phyloP scores from a whole-genome alignment of 2,888 invertebrate genomes.

The Drosophila rellima region DNA sequence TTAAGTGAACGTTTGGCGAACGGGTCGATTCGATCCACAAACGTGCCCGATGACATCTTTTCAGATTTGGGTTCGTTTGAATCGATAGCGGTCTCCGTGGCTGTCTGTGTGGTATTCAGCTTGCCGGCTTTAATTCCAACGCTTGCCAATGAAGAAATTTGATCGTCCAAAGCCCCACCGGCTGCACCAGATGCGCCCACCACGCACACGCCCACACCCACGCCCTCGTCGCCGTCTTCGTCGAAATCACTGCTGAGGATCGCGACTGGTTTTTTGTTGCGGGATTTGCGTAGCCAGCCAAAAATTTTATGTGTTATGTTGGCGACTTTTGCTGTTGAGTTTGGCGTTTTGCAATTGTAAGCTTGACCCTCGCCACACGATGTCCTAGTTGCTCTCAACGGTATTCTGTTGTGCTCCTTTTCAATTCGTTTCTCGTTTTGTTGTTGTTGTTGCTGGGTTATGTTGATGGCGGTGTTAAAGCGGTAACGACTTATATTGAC shows the following conservation, averaged over 20 bases:
- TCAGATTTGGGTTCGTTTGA: conserved; percentile 82
- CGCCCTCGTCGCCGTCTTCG: conserved; percentile 80
- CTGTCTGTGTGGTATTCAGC: conserved; percentile 81
- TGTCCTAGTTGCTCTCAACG: conserved; percentile 19
- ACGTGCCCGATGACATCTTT: conserved; percentile 91
- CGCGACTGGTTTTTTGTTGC: conserved; percentile 76
- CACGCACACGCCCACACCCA: conserved; percentile 67
- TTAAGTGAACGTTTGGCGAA: conserved; percentile 99
- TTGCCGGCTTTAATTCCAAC: conserved; percentile 76
- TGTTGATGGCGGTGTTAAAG: conserved; percentile 71
- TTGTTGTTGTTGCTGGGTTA: conserved; percentile 55
- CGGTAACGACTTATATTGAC: conserved; percentile 77
- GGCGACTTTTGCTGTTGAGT: conserved; percentile 79
- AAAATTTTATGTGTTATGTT: conserved; percentile 82
- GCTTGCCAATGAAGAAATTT: conserved; percentile 71
- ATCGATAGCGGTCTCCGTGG: conserved; percentile 81
- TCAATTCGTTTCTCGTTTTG: conserved; percentile 17
- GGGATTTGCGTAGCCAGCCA: conserved; percentile 76
- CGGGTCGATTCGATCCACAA: conserved; percentile 99
- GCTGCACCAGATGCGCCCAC: conserved; percentile 65
- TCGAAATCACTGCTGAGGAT: conserved; percentile 75
- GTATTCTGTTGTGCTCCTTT: conserved; percentile 21
- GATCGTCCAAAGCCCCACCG: conserved; percentile 61
- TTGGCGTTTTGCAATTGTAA: conserved; percentile 75
- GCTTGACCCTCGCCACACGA: conserved; percentile 30